Base-by-base conservation (phyloP, 2,797 vertebrate species). In the Mareca penelope region DNA sequence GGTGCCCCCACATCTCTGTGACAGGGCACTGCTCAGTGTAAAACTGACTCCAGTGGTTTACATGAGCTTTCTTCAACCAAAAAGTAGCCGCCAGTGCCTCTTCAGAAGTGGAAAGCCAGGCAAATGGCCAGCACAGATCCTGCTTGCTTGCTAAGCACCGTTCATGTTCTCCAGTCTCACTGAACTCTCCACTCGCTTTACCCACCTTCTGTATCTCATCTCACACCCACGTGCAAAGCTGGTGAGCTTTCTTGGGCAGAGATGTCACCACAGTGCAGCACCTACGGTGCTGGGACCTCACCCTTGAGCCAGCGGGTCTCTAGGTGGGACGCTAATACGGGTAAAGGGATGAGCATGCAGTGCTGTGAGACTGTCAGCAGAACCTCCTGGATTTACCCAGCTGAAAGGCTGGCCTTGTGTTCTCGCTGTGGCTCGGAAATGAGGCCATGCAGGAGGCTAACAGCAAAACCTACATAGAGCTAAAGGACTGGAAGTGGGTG, bases 321-420 rank as follows among this genome's bases (percentile, higher is more conserved):
- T 1, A 8, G 35, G 31, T 4, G 37, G 55, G 56, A 33, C 15
- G 1, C 12, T 15, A 0, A 15, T 23, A 4, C 22, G 10, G 0
- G 46, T 22, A 5, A 7, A 17, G 64, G 56, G 12, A 13, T 15
- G 48, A 1, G 11, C 17, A 40, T 2, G 10, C 5, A 3, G 22
- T 5, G 31, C 48, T 67, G 15, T n/a, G 55, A 64, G 14, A 4
- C 19, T 59, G 76, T 83, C 42, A 48, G 65, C 29, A 77, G 29
- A 56, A 7, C 57, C 31, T 33, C 52, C 10, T 40, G 3, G 1
- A 1, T 26, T 39, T 12, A 16, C 65, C 15, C 42, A 6, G 42
- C 60, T 22, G 59, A 31, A 73, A 16, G 42, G 12, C 44, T 40
- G 55, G 40, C 72, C 48, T 65, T 2, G 0, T 16, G 1, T 22